Percentiles rank a stretch among this genome's conserved stretches.
Evolutionary conservation across 2,797 vertebrate species (phyloP).

Genomic region (Gadopsis marmoratus): DNA sequence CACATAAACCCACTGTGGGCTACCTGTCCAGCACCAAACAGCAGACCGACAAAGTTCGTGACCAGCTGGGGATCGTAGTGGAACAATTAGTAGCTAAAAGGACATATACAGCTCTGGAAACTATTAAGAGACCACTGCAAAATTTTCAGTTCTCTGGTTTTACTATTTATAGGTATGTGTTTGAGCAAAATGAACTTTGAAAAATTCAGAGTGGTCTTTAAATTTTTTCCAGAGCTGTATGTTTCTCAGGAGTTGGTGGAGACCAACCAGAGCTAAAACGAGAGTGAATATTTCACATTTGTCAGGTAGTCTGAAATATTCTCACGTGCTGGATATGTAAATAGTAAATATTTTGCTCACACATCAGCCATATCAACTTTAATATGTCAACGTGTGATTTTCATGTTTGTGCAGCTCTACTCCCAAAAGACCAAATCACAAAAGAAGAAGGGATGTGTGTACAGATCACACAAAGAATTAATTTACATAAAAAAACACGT

Average conservation of each 20-base stretch:
- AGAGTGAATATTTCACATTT: not conserved
- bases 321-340: not conserved
- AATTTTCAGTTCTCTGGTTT: too few relatives aligned
- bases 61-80: not conserved
- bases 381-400: not conserved
- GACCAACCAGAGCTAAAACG: not conserved
- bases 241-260: not conserved
- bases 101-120: not conserved
- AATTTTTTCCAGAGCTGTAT: too few relatives aligned
- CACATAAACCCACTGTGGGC: not conserved
- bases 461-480: constrained; percentile 16
- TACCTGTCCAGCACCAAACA: not conserved
- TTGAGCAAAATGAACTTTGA: too few relatives aligned
- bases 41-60: not conserved
- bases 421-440: not conserved
- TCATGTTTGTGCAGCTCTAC: not conserved
- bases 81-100: not conserved
- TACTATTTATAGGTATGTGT: too few relatives aligned
- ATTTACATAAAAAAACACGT: constrained; percentile 29
- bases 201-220: too few relatives aligned
- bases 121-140: too few relatives aligned
- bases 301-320: not conserved
- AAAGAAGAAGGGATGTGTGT: constrained; percentile 1
- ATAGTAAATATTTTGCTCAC: too few relatives aligned
- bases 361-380: not conserved